These are phyloP conservation scores for Pituophis catenifer DNA, from an alignment of 2,113 vertebrate species.

Conservation along the genomic window DNA sequence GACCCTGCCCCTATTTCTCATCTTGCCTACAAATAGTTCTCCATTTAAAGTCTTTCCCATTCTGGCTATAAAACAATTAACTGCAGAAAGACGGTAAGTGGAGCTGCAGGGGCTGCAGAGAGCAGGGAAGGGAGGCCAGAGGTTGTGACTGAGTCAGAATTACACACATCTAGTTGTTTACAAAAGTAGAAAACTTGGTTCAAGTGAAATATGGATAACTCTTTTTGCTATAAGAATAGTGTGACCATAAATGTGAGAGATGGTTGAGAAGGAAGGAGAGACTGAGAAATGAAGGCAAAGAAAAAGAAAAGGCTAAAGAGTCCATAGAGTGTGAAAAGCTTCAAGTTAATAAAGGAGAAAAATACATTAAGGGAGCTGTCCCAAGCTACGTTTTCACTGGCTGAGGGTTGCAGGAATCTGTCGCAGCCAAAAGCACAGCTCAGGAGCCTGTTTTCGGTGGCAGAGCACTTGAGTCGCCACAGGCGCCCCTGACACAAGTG, in stretches of 20 bases:
- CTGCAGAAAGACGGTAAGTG: background rate
- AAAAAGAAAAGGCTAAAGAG: background rate
- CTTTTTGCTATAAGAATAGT: background rate
- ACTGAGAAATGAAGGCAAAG: background rate
- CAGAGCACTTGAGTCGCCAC: too few species aligned
- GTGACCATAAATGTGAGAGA: background rate
- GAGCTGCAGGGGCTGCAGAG: background rate
- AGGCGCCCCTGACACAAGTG: too few species aligned
- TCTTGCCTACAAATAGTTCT: background rate
- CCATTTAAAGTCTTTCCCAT: background rate
- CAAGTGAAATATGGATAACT: background rate
- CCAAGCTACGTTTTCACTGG: too few species aligned
- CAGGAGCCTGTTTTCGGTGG: too few species aligned
- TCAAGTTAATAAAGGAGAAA: too few species aligned
- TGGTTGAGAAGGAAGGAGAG: background rate
- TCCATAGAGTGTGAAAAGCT: background rate
- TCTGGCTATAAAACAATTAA: background rate
- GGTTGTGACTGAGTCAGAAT: background rate
- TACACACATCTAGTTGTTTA: background rate
- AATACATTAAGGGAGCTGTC: too few species aligned
- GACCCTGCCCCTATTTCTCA: background rate
- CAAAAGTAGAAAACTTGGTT: background rate
- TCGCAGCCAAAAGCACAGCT: too few species aligned
- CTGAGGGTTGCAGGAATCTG: too few species aligned
- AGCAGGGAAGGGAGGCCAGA: background rate